A percentile compares a stretch with the other conserved stretches of the same genome.
Evolutionary conservation across 2,113 vertebrate species (phyloP).

Genomic region (Sigmodon hispidus): DNA sequence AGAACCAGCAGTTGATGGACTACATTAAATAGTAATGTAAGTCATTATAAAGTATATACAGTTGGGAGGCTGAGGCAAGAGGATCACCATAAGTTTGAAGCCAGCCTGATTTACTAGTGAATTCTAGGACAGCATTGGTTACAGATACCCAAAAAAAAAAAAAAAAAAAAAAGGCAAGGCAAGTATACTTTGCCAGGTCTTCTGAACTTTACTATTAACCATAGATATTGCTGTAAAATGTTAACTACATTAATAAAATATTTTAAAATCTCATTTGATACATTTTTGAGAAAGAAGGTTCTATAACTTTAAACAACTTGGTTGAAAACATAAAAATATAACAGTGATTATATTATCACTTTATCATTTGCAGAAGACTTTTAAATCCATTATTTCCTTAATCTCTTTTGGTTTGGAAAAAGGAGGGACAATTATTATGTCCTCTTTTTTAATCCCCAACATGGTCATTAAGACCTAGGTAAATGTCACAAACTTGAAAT

Average conservation of each 20-base stretch:
- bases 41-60: neutral
- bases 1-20: neutral
- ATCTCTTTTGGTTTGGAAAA: constrained; percentile 10
- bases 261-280: neutral
- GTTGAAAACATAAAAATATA: neutral
- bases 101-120: neutral
- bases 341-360: neutral
- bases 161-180: too few relatives aligned
- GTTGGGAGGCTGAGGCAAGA: neutral
- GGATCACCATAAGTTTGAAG: neutral
- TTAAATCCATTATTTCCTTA: neutral
- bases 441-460: neutral
- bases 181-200: neutral
- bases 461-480: neutral
- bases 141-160: neutral
- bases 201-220: neutral
- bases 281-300: constrained; percentile 34
- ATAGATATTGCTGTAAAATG: constrained; percentile 4
- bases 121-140: neutral
- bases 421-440: neutral
- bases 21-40: neutral
- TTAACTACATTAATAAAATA: neutral
- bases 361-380: constrained; percentile 25
- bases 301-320: neutral
- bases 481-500: neutral